Evolutionary conservation across 2,888 invertebrate genomes (phyloP), one percentile per base, ranked within the genome.

Genomic region (Leucophora obtusa): DNA sequence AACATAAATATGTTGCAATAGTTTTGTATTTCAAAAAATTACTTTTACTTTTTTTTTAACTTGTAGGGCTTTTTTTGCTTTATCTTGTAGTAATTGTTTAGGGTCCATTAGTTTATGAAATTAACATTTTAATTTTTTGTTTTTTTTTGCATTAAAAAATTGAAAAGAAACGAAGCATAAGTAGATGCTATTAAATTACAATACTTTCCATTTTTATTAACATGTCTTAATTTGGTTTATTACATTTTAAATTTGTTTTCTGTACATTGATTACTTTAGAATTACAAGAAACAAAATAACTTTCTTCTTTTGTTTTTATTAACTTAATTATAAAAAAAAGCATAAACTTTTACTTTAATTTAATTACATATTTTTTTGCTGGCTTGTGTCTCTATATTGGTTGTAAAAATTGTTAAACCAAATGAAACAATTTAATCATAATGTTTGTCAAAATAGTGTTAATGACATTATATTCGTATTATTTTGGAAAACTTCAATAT

Each of bases 401-500:
- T 9, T 59, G 51, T 38, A 35, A 47, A 56, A 68, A 56, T 35
- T 53, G 69, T 56, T 58, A 60, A 79, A 11, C 68, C 73, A 79
- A 73, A 43, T 73, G 65, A 43, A 73, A 63, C 73, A 79, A 65
- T 73, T 63, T 63, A 53, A 17, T 47, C 18, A 38, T 38, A 38
- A 38, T 38, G 14, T 38, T 69, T 17, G 28, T 17, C 28, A 58
- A 24, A 58, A 62, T 11, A 38, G 63, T 59, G 79, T 79, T 79
- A 79, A 79, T 79, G 79, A 79, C 79, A 78, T 43, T 58, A 14
- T 38, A 11, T n/a, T n/a, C n/a, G n/a, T n/a, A n/a, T 38, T 38
- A 38, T 38, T 38, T 38, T 38, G 11, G 14, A 38, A 38, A 14
- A 38, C 51, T 73, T 63, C 47, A 11, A 18, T 21, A 50, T 15